phyloP scores from a whole-genome alignment of 2,113 vertebrate species.

The Geococcyx californianus region DNA sequence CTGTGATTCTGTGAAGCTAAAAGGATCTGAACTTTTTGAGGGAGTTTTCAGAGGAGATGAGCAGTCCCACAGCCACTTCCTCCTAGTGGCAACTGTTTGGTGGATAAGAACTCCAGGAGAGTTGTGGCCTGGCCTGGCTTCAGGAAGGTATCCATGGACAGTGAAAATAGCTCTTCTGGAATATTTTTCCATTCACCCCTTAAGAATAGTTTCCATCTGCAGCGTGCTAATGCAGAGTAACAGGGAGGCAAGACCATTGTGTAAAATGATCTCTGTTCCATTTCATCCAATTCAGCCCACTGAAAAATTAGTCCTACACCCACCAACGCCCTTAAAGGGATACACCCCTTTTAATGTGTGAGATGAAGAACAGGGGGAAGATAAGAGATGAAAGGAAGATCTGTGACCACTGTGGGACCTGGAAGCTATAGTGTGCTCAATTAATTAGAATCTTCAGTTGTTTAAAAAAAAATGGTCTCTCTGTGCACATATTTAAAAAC shows the following conservation, averaged over 20 bases:
- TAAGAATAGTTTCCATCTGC: neutral
- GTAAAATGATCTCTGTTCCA: neutral
- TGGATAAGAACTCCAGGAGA: neutral
- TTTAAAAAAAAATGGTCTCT: conserved; percentile 58
- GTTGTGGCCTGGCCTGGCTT: neutral
- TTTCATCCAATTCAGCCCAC: neutral
- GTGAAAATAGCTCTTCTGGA: neutral
- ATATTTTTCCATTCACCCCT: neutral
- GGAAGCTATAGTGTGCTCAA: conserved; percentile 52
- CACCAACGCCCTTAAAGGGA: conserved; percentile 40
- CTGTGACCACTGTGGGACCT: conserved; percentile 49
- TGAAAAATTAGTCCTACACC: conserved; percentile 45
- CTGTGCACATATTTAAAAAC: conserved; percentile 49
- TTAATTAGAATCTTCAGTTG: conserved; percentile 71
- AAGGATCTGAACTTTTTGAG: neutral
- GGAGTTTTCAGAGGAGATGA: neutral
- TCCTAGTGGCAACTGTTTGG: neutral
- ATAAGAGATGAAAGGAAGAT: conserved; percentile 47
- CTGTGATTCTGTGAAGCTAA: too few species aligned
- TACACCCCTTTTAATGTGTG: neutral
- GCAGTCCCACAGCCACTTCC: neutral
- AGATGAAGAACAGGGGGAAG: conserved; percentile 14
- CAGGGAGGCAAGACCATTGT: neutral
- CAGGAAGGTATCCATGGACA: neutral
- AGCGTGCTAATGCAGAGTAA: neutral